phyloP scores from a whole-genome alignment of 2,888 invertebrate genomes.

The Cheilosia vulpina region DNA sequence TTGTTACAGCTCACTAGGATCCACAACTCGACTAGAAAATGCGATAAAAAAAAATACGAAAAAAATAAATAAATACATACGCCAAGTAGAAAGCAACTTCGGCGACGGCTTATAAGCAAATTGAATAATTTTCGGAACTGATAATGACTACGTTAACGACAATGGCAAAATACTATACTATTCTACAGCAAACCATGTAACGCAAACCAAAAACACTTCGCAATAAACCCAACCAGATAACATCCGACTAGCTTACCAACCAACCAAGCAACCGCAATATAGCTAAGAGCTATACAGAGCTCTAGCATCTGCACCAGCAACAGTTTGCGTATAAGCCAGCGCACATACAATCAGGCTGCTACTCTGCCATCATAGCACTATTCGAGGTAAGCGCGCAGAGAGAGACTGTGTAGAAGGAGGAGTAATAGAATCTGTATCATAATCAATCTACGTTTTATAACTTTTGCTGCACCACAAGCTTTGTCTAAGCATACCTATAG shows the following conservation, averaged over 20 bases:
- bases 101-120: constrained; percentile 6
- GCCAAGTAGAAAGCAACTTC: constrained; percentile 5
- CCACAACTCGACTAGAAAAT: neutral
- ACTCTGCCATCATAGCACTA: constrained; percentile 7
- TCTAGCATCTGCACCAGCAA: constrained; percentile 46
- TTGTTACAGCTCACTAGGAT: constrained; percentile 25
- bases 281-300: constrained; percentile 40
- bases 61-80: too few relatives aligned
- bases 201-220: constrained; percentile 32
- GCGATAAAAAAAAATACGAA: neutral
- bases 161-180: constrained; percentile 1
- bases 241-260: constrained; percentile 58
- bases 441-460: constrained; percentile 38
- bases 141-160: constrained; percentile 15
- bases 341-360: constrained; percentile 35
- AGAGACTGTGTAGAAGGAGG: constrained; percentile 12
- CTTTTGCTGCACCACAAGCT: constrained; percentile 17
- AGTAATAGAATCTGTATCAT: constrained; percentile 35
- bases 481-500: neutral
- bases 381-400: constrained; percentile 18
- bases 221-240: constrained; percentile 37
- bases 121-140: constrained; percentile 7
- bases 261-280: constrained; percentile 43
- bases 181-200: neutral
- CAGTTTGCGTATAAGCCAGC: constrained; percentile 28